phyloP scores from a whole-genome alignment of 1,140 invertebrate species.

The Lutraria rhynchaena region DNA sequence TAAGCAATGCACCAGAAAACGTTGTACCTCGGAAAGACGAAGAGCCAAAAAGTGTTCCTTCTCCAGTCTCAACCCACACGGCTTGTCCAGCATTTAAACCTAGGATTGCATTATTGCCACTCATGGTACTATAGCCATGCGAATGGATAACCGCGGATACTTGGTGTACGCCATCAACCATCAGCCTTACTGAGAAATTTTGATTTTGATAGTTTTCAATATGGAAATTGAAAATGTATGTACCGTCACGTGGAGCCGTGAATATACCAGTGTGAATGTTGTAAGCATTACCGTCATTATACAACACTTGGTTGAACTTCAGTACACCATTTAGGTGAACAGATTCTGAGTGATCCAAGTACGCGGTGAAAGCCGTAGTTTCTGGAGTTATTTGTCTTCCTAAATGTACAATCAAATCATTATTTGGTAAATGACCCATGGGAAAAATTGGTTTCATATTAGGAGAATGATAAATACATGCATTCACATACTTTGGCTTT shows the following conservation, averaged over 20 bases:
- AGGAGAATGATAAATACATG: no score
- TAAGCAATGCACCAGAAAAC: conserved; percentile 2
- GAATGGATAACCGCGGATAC: not conserved
- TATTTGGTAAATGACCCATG: no score
- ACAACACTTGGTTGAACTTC: conserved; percentile 9
- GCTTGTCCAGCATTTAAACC: not conserved
- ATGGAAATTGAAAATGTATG: conserved; percentile 39
- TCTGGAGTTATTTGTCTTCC: no score
- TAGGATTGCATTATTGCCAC: not conserved
- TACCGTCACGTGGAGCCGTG: conserved; percentile 29
- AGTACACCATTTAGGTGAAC: not conserved
- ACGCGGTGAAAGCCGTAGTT: not conserved
- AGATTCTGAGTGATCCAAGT: not conserved
- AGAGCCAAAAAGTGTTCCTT: not conserved
- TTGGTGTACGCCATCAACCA: not conserved
- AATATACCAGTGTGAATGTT: conserved; percentile 35
- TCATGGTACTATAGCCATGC: not conserved
- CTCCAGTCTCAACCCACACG: conserved; percentile 6
- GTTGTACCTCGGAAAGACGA: not conserved
- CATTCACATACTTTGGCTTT: no score
- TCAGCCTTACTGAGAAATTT: not conserved
- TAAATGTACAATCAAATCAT: no score
- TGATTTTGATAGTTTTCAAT: conserved; percentile 1
- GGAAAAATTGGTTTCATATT: no score
- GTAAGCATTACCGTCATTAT: conserved; percentile 42